These are phyloP conservation scores for Aleiodes testaceus DNA, from an alignment of 2,888 invertebrate species.

Conservation along the genomic window DNA sequence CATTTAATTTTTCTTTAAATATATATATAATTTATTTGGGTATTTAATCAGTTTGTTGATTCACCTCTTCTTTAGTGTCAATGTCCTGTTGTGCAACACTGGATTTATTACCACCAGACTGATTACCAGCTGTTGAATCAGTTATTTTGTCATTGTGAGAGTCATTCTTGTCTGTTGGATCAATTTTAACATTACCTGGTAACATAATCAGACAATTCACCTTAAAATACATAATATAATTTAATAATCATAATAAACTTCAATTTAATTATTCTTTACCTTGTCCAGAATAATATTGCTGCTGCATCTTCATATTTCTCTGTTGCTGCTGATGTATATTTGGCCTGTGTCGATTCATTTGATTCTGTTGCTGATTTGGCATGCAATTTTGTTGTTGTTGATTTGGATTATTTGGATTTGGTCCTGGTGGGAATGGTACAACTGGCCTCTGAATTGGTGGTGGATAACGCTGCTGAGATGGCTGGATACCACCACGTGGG, in stretches of 20 bases:
- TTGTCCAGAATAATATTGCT: slow-evolving; percentile 75
- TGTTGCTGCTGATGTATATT: slow-evolving; percentile 61
- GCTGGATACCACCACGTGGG: slow-evolving; percentile 68
- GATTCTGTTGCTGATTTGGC: slow-evolving; percentile 70
- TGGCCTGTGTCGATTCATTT: slow-evolving; percentile 62
- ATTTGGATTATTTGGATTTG: slow-evolving; percentile 69
- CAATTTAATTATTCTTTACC: slow-evolving; percentile 62
- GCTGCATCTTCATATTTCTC: slow-evolving; percentile 71
- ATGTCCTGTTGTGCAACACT: slow-evolving; percentile 67
- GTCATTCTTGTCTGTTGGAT: slow-evolving; percentile 69
- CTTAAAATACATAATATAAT: slow-evolving; percentile 23
- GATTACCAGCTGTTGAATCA: slow-evolving; percentile 63
- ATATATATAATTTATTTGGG: slow-evolving; percentile 2
- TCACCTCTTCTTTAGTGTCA: slow-evolving; percentile 71
- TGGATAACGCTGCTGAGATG: slow-evolving; percentile 71
- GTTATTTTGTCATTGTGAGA: slow-evolving; percentile 69
- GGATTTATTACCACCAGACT: slow-evolving; percentile 63
- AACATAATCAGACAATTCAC: slow-evolving; percentile 37
- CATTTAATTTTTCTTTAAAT: slow-evolving; percentile 1
- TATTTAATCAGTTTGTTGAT: slow-evolving; percentile 65
- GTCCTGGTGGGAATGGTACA: slow-evolving; percentile 73
- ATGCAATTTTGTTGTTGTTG: slow-evolving; percentile 63
- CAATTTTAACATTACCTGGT: slow-evolving; percentile 70
- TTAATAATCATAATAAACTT: slow-evolving; percentile 23
- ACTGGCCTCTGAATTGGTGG: slow-evolving; percentile 76